Conservation (phyloP, 2,888 invertebrate genomes). For the Nomada ferruginata region DNA sequence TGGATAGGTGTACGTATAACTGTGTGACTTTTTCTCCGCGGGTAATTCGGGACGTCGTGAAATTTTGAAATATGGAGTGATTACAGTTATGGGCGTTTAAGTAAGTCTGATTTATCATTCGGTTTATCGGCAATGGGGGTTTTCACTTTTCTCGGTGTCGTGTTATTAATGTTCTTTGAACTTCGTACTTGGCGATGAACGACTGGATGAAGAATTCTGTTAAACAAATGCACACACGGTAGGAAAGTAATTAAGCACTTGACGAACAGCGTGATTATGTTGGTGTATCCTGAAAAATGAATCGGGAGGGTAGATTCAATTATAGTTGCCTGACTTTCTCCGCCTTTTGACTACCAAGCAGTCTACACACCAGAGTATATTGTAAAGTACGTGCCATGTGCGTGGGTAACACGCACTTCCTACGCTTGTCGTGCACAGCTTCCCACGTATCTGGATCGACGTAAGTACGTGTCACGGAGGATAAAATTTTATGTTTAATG, state of each 20-base stretch:
- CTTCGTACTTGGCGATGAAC: not conserved
- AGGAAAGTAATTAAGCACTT: not conserved
- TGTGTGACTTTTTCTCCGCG: too few species aligned
- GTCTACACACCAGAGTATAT: slow-evolving; percentile 15
- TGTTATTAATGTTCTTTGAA: slow-evolving; percentile 13
- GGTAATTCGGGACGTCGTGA: not conserved
- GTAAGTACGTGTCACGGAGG: slow-evolving; percentile 47
- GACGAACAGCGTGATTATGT: not conserved
- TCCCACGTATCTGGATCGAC: slow-evolving; percentile 65
- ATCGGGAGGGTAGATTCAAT: not conserved
- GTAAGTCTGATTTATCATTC: not conserved
- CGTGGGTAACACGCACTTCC: slow-evolving; percentile 60
- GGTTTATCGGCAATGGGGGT: slow-evolving; percentile 15
- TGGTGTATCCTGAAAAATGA: not conserved
- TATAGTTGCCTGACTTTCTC: not conserved
- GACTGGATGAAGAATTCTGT: not conserved
- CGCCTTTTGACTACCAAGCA: not conserved
- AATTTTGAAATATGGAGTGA: slow-evolving; percentile 14
- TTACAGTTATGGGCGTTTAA: slow-evolving; percentile 12
- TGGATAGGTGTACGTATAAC: not conserved
- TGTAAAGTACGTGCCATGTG: slow-evolving; percentile 34
- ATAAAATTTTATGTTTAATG: slow-evolving; percentile 49
- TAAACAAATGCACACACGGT: too few species aligned
- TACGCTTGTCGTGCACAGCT: slow-evolving; percentile 57
- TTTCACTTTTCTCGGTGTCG: slow-evolving; percentile 4